Conservation (phyloP, 2,113 vertebrate species). For the Ceyx melanurus region DNA sequence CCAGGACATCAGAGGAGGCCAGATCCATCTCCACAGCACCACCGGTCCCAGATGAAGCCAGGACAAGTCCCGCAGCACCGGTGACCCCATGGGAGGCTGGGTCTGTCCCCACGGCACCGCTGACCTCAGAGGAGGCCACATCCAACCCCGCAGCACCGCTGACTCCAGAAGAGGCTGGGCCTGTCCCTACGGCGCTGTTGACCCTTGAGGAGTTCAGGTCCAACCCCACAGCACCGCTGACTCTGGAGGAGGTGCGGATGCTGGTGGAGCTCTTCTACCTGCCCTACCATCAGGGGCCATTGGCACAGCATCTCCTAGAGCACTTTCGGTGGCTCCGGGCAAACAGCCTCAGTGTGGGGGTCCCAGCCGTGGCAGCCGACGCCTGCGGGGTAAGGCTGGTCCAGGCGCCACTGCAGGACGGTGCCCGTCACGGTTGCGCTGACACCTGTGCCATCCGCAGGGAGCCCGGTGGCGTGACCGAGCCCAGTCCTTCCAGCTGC, state of each 20-base stretch:
- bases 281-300: constrained; percentile 76
- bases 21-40: accelerated
- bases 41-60: not conserved
- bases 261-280: constrained; percentile 86
- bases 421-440: accelerated
- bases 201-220: not conserved
- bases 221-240: constrained; percentile 15
- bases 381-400: not conserved
- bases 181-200: accelerated
- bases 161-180: not conserved
- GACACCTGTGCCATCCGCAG: not conserved
- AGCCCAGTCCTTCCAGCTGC: constrained; percentile 74
- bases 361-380: accelerated
- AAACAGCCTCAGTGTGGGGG: constrained; percentile 42
- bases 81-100: not conserved
- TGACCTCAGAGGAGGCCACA: not conserved
- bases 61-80: accelerated
- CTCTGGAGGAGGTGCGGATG: constrained; percentile 77
- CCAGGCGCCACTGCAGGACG: accelerated
- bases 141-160: accelerated
- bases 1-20: not conserved
- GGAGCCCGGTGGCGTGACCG: constrained; percentile 70
- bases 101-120: accelerated
- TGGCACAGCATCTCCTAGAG: constrained; percentile 79
- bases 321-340: constrained; percentile 82